Base-by-base conservation (phyloP, 1,140 invertebrate genomes). In the Achatina immaculata region DNA sequence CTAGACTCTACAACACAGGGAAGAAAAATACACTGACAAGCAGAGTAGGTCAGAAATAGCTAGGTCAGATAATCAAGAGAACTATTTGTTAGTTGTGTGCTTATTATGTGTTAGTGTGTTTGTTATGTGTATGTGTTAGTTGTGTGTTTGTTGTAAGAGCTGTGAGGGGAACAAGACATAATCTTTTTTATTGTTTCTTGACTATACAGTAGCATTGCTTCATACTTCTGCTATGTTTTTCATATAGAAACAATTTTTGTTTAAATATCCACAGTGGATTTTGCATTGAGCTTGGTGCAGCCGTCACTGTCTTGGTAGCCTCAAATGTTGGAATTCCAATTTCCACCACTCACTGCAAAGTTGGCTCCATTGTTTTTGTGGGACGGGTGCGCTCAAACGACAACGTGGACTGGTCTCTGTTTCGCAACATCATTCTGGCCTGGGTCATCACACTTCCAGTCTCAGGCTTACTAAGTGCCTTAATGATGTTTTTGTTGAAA, bases 281-380 rank as follows among this genome's bases (percentile, higher is more conserved):
- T 86, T 96, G 96, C 9, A 98, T 98, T 90, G 97, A 98, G 92
- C 94, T 99, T 85, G 98, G 98, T 45, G 95, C 98, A 38, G 98
- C 98, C 24, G 93, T 98, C 78, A 99, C 98, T 36, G 98, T 99
- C 69, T 92, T 99, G 85, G 90, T 98, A 78, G 98, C 98, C 45
- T 98, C 96, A 85, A 99, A 99, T 92, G 94, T 97, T 83, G 98
- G 98, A 21, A 93, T 99, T 86, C 98, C 98, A n/a, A 96, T 99
- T 84, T 98, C 96, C 82, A 99, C 98, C 6, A 99, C 98, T 0
- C 98, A 99, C 91, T 99, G 98, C 91, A 99, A 99, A 93, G 98
- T 99, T 9, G 98, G 97, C 31, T 98, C 96, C 19, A 96, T 99
- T 6, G 96, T 98, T 16, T 96, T 95, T 88, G 96, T 98, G 42